Base-by-base conservation (phyloP, 2,888 invertebrate genomes). In the Erynnis tages region DNA sequence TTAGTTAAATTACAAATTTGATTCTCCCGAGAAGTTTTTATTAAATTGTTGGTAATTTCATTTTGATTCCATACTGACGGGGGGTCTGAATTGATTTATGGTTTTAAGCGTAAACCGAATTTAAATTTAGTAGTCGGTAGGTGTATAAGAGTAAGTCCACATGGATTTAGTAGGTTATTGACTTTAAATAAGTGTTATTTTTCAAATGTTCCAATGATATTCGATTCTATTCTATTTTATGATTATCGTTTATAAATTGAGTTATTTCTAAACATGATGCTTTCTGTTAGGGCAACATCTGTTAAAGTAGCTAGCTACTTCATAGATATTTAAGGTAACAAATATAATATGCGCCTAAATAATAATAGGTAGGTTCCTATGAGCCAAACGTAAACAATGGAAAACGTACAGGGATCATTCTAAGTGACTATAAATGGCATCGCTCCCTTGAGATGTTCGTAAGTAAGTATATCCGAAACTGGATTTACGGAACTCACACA, bases 1-100 rank as follows among this genome's bases (percentile, higher is more conserved):
- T 54, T 52, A 55, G 55, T 55, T 54, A 47, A 52, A 54, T 57
- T 54, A 55, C 41, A 54, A 56, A 27, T 53, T 54, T 13, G 10
- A 53, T 43, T 47, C 43, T 49, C 34, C 41, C 32, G 16, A 19
- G 19, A 48, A 46, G 54, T 54, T 49, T 50, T 44, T 48, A 55
- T 48, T 52, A 14, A 58, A 53, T 53, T 47, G 49, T 40, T 45
- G 8, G 40, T 40, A 40, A 40, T 40, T 25, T 40, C 14, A 40
- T 14, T 27, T 4, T 27, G 27, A 13, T 13, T 27, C 25, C 14
- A 16, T 16, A 23, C 13, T 23, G 40, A 25, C 27, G 16, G 11
- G 11, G 8, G 16, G 11, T 5, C n/a, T 14, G 17, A 17, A 1
- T 17, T 35, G 17, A 35, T 35, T 35, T n/a, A 35, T 35, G 16